phyloP scores from a whole-genome alignment of 2,888 invertebrate species.

The Noctuana brunneofusca region DNA sequence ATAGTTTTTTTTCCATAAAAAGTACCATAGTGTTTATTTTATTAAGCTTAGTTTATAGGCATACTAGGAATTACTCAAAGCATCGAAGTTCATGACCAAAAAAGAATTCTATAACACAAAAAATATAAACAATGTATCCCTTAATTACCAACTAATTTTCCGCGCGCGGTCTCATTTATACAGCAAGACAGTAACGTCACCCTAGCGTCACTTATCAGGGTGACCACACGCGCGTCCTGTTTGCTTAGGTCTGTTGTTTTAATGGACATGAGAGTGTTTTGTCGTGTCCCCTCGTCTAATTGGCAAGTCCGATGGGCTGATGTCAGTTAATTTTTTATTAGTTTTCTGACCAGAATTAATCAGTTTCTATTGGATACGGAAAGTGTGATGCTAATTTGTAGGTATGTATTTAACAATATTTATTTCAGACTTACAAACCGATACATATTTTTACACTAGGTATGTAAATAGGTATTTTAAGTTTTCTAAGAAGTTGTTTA shows the following conservation, averaged over 20 bases:
- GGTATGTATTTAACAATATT: background rate
- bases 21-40: too few species aligned
- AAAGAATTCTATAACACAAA: background rate
- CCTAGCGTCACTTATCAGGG: slow-evolving; percentile 66
- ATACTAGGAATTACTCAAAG: too few species aligned
- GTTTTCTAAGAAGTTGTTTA: too few species aligned
- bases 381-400: background rate
- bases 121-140: background rate
- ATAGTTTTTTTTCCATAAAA: too few species aligned
- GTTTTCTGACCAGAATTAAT: slow-evolving; percentile 29
- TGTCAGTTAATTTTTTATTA: slow-evolving; percentile 39
- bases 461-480: too few species aligned
- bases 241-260: slow-evolving; percentile 77
- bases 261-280: slow-evolving; percentile 71
- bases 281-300: slow-evolving; percentile 59
- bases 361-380: background rate
- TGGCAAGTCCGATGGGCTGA: slow-evolving; percentile 57
- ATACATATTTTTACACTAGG: background rate
- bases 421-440: background rate
- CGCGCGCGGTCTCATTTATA: slow-evolving; percentile 17
- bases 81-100: background rate
- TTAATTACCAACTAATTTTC: slow-evolving; percentile 12
- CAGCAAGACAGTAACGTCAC: slow-evolving; percentile 53
- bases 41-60: too few species aligned
- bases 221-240: slow-evolving; percentile 68